Base-by-base conservation (phyloP, 2,113 vertebrate species). In the Corynorhinus townsendii region DNA sequence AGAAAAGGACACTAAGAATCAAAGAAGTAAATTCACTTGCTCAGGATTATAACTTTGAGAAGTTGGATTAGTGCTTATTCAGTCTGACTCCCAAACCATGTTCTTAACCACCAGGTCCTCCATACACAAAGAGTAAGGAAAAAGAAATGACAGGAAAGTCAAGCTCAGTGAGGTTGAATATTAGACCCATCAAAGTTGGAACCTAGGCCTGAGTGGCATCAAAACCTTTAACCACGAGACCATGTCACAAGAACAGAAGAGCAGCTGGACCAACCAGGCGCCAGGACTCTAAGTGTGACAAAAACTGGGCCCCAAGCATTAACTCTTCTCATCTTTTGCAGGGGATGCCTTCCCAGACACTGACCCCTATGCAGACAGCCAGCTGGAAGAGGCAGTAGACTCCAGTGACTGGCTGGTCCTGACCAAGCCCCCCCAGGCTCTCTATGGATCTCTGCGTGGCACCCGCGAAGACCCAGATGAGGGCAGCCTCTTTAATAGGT, bases 371-470 rank as follows among this genome's bases (percentile, higher is more conserved):
- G 19, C 43, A 1, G 91, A 94, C 47, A n/a, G 47, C 4, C n/a
- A 96, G 45, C 71, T 86, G 49, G 75, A 97, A 1, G 91, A 96
- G 15, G 45, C 96, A 0, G n/a, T 64, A 75, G 88, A 85, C 75
- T 90, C 94, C 72, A 96, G 93, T 2, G 92, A 81, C 43, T 86
- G 93, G 96, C 30, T 92, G 71, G 17, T 59, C 59, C 92, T 86
- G 15, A n/a, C 59, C 89, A 90, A 95, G 90, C 35, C 73, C 35
- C 92, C 91, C 3, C 35, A 75, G 68, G 69, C 92, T 47, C 90
- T 93, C 77, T 96, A 89, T 10, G 71, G 97, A 40, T n/a, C 47
- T 96, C 28, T 98, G 11, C 98, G 98, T 19, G 97, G 97, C 83
- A 97, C 96, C 40, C 97, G 98, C n/a, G n/a, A n/a, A n/a, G n/a